Evolutionary conservation across 2,113 vertebrate genomes (phyloP), one percentile per base, ranked within the genome.

Genomic region (Cairina moschata): DNA sequence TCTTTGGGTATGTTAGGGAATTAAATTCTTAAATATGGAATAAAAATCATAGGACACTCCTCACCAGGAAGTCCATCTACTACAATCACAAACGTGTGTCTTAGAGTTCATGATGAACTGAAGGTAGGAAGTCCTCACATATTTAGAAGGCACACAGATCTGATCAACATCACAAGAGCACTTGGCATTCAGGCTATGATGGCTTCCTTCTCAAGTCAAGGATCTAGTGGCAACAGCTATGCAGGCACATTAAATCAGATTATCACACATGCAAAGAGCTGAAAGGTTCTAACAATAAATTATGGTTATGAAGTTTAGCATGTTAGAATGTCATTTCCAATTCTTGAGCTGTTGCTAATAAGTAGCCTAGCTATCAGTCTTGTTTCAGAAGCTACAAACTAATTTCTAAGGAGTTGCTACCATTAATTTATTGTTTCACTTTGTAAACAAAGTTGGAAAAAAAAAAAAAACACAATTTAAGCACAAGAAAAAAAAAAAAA

Each of bases 101-200:
- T 95, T 86, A 91, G 18, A 56, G 85, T 2, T 69, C 54, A 68
- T 69, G 80, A 94, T 75, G 60, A 92, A 16, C 86, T 86, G 73
- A 93, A 93, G 88, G 90, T 58, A 62, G 44, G 58, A 90, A 94
- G 95, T 92, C 86, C 86, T 79, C 54, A 36, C 42, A 3, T 79
- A 88, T 94, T 94, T 89, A 76, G 83, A 93, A 82, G 44, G 62
- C 66, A 82, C 83, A 84, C 17, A 73, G 69, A 65, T 76, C 38
- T 82, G 77, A 92, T 72, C 66, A 93, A 68, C 86, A 84, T 31
- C 77, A 9, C 14, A 58, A 54, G 32, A 81, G 52, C 32, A 42
- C 40, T 25, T 21, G 34, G 72, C 44, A 55, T 50, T 90, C 54
- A 16, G 52, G 11, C 76, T 90, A 42, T 40, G 40, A 38, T 42